A percentile compares a stretch with the other conserved stretches of the same genome.
Evolutionary conservation across 2,888 invertebrate species (phyloP).

Genomic region (Rhagium mordax): DNA sequence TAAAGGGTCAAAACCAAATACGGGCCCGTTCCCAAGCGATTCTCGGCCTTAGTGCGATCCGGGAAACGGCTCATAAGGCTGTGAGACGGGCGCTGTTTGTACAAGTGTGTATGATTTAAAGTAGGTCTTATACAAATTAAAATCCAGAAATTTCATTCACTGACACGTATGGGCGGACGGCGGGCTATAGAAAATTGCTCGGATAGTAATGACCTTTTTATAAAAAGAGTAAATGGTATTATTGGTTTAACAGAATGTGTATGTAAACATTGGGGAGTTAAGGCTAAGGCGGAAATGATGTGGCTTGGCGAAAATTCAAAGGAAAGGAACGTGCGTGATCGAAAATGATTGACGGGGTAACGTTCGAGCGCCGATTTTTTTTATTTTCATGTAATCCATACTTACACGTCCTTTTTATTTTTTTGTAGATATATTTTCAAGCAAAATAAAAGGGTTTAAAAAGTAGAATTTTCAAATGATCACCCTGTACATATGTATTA

Average conservation of each 20-base stretch:
- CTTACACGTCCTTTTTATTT: background rate
- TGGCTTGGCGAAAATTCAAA: too few relatives aligned
- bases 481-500: too few relatives aligned
- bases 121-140: slow-evolving; percentile 50
- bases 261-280: background rate
- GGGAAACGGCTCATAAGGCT: slow-evolving; percentile 28
- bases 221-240: slow-evolving; percentile 2
- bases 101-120: slow-evolving; percentile 53
- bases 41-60: slow-evolving; percentile 33
- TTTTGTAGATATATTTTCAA: too few relatives aligned
- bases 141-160: slow-evolving; percentile 50
- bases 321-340: too few relatives aligned
- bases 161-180: slow-evolving; percentile 41
- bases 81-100: slow-evolving; percentile 41
- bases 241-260: background rate
- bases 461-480: too few relatives aligned
- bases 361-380: too few relatives aligned
- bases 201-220: slow-evolving; percentile 35
- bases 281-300: background rate
- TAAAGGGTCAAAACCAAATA: slow-evolving; percentile 56
- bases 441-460: too few relatives aligned
- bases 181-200: slow-evolving; percentile 1
- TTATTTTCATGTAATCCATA: too few relatives aligned
- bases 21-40: slow-evolving; percentile 35
- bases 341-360: too few relatives aligned